Conservation (phyloP, 1,140 invertebrate species). For the Lysiphlebus fabarum region DNA sequence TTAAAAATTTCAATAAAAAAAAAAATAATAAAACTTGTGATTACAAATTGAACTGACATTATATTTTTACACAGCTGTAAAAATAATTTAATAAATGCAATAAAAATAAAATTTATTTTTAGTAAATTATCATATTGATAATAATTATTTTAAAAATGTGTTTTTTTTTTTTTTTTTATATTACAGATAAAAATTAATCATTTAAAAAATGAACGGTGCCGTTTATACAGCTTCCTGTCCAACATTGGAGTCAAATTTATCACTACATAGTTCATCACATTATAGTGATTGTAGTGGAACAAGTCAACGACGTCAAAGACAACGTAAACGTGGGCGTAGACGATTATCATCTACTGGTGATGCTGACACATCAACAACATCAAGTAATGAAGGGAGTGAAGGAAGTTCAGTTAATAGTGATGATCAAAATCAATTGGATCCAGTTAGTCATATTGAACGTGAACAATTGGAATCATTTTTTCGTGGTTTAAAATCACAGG, state of each 20-base stretch:
- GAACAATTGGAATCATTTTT: slow-evolving; percentile 78
- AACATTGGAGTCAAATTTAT: slow-evolving; percentile 42
- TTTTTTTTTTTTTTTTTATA: no score
- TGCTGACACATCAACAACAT: slow-evolving; percentile 55
- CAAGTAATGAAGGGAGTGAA: slow-evolving; percentile 50
- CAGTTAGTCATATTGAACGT: slow-evolving; percentile 68
- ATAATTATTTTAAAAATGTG: no score
- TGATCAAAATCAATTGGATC: slow-evolving; percentile 41
- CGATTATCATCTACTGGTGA: slow-evolving; percentile 53
- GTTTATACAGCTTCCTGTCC: slow-evolving; percentile 44
- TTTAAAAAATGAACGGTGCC: slow-evolving; percentile 37
- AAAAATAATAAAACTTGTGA: no score
- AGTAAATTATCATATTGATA: no score
- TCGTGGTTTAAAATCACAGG: slow-evolving; percentile 72
- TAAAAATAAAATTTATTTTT: no score
- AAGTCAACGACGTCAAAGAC: slow-evolving; percentile 29
- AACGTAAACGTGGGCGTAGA: slow-evolving; percentile 30
- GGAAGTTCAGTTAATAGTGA: slow-evolving; percentile 50
- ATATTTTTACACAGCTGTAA: no score
- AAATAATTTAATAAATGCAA: no score
- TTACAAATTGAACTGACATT: no score
- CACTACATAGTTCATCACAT: slow-evolving; percentile 42
- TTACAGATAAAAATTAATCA: no score
- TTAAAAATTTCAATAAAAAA: no score
- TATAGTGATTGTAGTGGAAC: slow-evolving; percentile 47